Evolutionary conservation across 1,140 invertebrate species (phyloP), one percentile per base, ranked within the genome.

Genomic region (Drosophila bifasciata): DNA sequence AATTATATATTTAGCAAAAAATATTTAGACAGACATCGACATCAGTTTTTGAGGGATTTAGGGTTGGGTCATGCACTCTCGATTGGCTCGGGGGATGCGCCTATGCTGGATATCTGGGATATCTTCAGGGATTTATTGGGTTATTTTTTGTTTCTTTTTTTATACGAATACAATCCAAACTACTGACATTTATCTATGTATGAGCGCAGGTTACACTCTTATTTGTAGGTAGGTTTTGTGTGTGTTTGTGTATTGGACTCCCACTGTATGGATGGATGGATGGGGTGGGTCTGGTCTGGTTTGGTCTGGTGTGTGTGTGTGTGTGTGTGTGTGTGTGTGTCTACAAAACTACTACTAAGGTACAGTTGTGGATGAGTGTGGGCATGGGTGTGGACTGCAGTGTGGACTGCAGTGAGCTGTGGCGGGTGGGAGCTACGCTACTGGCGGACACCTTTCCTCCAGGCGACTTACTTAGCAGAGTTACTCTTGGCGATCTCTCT

Each of bases 321-420:
- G n/a, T n/a, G n/a, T n/a, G n/a, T n/a, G n/a, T n/a, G n/a, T n/a
- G n/a, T n/a, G n/a, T n/a, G n/a, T n/a, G n/a, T n/a, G n/a, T n/a
- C 83, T 86, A 86, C 83, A 86, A 86, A 86, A 86, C 81, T 86
- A 86, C 81, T 86, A 86, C 81, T 86, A 86, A 86, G 81, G 81
- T 86, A 78, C 59, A 79, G 44, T 51, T 79, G 80, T 79, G 74
- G 51, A 55, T 43, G 60, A 59, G 71, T 55, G 28, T 50, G 63
- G 52, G 58, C 56, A 48, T 52, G 16, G 16, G 28, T n/a, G 15
- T 28, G 15, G 17, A 8, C 8, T 17, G 39, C 5, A 16, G 28
- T n/a, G 15, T 28, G 15, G 17, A 8, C 8, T 17, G 39, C 5
- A 16, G 19, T 15, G n/a, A 9, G 39, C 7, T 25, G 2, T 19